A percentile compares a stretch with the other conserved stretches of the same genome.
Conservation (phyloP, 2,797 vertebrate genomes). For the Sebastes aleutianus region DNA sequence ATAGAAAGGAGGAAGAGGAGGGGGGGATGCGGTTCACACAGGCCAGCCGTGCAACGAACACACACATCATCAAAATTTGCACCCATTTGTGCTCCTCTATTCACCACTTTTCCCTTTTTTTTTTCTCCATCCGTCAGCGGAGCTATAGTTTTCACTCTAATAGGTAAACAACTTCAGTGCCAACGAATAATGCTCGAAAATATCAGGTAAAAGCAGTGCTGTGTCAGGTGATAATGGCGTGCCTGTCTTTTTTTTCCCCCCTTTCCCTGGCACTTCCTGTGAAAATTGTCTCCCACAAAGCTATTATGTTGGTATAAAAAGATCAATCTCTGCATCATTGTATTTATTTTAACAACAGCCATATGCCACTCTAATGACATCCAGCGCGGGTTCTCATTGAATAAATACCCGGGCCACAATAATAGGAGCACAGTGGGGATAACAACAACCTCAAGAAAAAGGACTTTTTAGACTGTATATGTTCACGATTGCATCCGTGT, state of each 20-base stretch:
- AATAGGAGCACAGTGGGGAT: constrained; percentile 5
- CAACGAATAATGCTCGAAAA: constrained; percentile 58
- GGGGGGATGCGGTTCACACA: constrained; percentile 43
- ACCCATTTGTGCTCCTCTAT: constrained; percentile 58
- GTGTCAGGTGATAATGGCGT: constrained; percentile 60
- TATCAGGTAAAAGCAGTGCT: constrained; percentile 58
- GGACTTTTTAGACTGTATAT: not conserved
- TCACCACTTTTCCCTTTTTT: not conserved
- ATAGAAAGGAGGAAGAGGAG: constrained; percentile 49
- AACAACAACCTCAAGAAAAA: not conserved
- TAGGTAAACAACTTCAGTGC: constrained; percentile 67
- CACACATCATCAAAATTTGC: constrained; percentile 68
- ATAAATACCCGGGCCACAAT: constrained; percentile 12
- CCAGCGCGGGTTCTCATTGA: constrained; percentile 12
- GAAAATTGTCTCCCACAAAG: constrained; percentile 54
- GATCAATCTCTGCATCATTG: constrained; percentile 38
- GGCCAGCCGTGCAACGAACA: constrained; percentile 35
- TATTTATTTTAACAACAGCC: constrained; percentile 38
- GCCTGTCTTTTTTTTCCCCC: not conserved
- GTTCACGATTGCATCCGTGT: not conserved
- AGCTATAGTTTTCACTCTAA: constrained; percentile 54
- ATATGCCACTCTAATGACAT: constrained; percentile 30
- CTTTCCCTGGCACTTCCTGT: constrained; percentile 12
- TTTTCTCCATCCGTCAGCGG: constrained; percentile 20
- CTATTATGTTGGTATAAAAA: constrained; percentile 45